Percentiles rank a stretch among this genome's conserved stretches.
Conservation (phyloP, 2,888 invertebrate genomes). For the Sceliomorpha sp. region DNA sequence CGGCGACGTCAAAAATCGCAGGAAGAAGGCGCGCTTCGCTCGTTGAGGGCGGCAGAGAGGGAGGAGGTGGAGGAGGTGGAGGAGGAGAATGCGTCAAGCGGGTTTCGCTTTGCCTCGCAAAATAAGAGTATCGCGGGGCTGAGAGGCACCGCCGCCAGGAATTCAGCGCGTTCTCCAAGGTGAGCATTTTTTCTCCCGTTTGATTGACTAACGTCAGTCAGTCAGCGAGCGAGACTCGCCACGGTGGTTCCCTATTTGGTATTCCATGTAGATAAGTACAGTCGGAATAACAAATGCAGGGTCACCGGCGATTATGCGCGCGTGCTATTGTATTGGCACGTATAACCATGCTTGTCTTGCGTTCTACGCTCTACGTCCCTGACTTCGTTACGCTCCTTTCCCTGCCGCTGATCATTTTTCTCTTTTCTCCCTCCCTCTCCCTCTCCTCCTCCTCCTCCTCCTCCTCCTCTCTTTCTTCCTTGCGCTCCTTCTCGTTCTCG, state of each 20-base stretch:
- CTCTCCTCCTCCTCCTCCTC: slow-evolving; percentile 27
- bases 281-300: slow-evolving; percentile 62
- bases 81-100: slow-evolving; percentile 22
- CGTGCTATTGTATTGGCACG: slow-evolving; percentile 44
- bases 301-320: slow-evolving; percentile 55
- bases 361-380: slow-evolving; percentile 23
- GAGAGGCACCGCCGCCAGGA: slow-evolving; percentile 60
- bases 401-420: slow-evolving; percentile 10
- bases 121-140: slow-evolving; percentile 38
- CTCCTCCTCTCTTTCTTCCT: slow-evolving; percentile 6
- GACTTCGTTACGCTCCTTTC: slow-evolving; percentile 30
- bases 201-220: slow-evolving; percentile 79
- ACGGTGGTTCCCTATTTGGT: slow-evolving; percentile 74
- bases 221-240: slow-evolving; percentile 67
- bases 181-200: slow-evolving; percentile 74
- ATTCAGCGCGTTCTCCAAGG: slow-evolving; percentile 73
- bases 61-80: no score
- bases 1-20: slow-evolving; percentile 10
- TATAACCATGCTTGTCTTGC: slow-evolving; percentile 19
- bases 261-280: slow-evolving; percentile 78
- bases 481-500: slow-evolving; percentile 18
- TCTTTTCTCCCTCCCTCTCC: slow-evolving; percentile 23
- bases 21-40: slow-evolving; percentile 18
- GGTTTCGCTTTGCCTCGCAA: slow-evolving; percentile 28
- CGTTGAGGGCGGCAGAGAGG: no score